A percentile compares a stretch with the other conserved stretches of the same genome.
Evolutionary conservation across 2,797 vertebrate species (phyloP).

Genomic region (Sebastes matsubarae): DNA sequence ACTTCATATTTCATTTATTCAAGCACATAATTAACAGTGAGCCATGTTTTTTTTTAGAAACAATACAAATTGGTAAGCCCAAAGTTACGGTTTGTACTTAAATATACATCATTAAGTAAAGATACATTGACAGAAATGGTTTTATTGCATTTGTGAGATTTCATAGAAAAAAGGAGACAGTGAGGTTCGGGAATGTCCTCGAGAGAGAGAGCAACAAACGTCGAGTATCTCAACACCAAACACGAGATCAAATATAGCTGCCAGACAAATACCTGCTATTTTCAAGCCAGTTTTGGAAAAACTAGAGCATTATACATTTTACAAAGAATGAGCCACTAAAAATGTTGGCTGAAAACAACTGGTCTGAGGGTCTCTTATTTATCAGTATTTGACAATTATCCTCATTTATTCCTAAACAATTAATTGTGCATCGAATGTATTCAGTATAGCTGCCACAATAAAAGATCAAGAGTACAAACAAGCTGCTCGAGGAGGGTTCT

Average conservation of each 20-base stretch:
- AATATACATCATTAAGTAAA: not conserved
- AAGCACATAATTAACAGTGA: not conserved
- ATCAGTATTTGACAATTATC: not conserved
- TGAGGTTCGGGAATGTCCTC: constrained; percentile 31
- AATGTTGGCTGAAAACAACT: not conserved
- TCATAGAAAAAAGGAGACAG: constrained; percentile 39
- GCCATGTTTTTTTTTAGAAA: not conserved
- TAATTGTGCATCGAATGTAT: constrained; percentile 28
- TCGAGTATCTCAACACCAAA: not conserved
- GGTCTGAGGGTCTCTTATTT: not conserved
- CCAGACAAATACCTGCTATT: constrained; percentile 27
- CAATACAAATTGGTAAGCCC: not conserved
- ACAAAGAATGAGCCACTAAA: constrained; percentile 8
- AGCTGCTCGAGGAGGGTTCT: constrained; percentile 20
- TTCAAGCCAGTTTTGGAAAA: constrained; percentile 7
- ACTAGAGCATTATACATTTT: constrained; percentile 35
- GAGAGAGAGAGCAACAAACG: not conserved
- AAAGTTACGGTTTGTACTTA: not conserved
- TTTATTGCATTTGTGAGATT: constrained; percentile 53
- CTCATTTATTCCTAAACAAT: not conserved
- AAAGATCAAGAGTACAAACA: constrained; percentile 29
- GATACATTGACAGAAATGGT: not conserved
- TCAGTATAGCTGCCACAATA: constrained; percentile 60
- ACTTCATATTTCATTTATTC: not conserved
- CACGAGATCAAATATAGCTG: constrained; percentile 42